These are phyloP conservation scores for Linnaemya vulpina DNA, from an alignment of 2,888 invertebrate species.

Conservation along the genomic window DNA sequence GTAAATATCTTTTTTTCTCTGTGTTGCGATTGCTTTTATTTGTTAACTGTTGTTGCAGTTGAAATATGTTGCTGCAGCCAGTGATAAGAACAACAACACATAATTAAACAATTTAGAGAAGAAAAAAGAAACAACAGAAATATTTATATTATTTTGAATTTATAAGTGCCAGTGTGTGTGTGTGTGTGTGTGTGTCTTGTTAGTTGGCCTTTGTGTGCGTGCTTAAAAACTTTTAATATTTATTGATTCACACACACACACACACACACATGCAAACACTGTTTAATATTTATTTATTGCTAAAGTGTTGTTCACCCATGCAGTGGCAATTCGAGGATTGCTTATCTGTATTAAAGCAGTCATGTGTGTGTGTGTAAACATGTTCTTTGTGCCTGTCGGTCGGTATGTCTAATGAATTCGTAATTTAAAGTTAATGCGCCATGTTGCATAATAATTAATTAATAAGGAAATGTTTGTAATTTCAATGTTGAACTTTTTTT, in stretches of 20 bases:
- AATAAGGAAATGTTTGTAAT: constrained; percentile 55
- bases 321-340: neutral
- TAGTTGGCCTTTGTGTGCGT: neutral
- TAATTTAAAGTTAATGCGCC: constrained; percentile 52
- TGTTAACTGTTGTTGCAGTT: constrained; percentile 20
- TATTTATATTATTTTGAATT: constrained; percentile 57
- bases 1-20: neutral
- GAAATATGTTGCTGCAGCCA: constrained; percentile 26
- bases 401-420: constrained; percentile 43
- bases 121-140: neutral
- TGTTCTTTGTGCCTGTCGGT: neutral
- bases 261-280: neutral
- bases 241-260: constrained; percentile 7
- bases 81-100: constrained; percentile 19
- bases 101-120: neutral
- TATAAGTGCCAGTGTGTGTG: no score
- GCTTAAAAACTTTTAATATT: neutral
- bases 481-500: constrained; percentile 32
- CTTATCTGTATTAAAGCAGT: neutral
- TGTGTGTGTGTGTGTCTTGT: neutral
- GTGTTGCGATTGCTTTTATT: constrained; percentile 19
- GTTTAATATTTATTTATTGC: constrained; percentile 10
- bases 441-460: constrained; percentile 63
- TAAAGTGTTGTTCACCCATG: neutral
- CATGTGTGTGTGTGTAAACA: constrained; percentile 2